Conservation (phyloP, 2,113 vertebrate species). For the Theristicus caerulescens region DNA sequence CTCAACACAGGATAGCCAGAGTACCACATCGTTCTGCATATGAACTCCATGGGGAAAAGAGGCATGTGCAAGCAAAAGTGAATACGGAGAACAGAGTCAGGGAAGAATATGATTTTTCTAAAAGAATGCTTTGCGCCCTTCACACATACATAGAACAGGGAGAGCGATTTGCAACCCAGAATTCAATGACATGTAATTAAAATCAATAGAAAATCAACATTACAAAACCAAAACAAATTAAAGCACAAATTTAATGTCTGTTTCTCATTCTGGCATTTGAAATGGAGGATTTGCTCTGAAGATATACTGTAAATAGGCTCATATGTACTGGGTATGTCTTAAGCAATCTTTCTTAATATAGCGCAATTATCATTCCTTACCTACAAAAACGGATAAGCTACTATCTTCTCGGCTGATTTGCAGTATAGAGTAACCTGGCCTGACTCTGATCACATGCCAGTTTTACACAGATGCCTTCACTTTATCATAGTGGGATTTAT, state of each 20-base stretch:
- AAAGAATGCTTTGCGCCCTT: background rate
- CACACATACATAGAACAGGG: background rate
- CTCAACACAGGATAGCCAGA: background rate
- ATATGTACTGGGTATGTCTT: background rate
- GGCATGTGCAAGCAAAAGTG: background rate
- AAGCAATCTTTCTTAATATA: background rate
- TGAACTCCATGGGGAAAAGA: background rate
- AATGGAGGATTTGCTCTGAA: background rate
- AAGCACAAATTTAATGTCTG: conserved; percentile 45
- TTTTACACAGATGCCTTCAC: background rate
- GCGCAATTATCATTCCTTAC: background rate
- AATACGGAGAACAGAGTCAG: background rate
- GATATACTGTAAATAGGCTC: background rate
- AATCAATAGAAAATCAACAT: conserved; percentile 46
- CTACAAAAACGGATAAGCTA: background rate
- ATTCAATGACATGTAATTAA: conserved; percentile 34
- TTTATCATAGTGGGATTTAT: background rate
- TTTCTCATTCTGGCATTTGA: conserved; percentile 13
- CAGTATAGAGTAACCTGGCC: background rate
- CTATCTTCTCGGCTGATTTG: background rate
- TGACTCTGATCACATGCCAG: background rate
- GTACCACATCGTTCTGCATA: background rate
- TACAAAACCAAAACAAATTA: conserved; percentile 17
- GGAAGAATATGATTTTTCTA: background rate
- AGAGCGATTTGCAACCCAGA: background rate